Base-by-base conservation (phyloP, 2,113 vertebrate genomes). In the Lophotis ruficrista region DNA sequence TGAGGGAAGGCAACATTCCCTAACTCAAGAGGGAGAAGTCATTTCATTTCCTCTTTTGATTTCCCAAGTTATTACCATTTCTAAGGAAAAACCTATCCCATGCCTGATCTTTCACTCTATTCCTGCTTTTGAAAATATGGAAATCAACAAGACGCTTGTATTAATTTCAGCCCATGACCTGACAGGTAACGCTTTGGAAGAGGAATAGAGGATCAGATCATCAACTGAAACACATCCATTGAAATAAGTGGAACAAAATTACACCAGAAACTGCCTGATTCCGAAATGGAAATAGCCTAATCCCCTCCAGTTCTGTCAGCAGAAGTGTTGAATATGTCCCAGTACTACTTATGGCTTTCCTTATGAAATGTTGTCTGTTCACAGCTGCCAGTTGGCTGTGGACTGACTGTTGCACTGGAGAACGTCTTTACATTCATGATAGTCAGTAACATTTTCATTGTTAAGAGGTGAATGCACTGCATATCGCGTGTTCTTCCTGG, bases 51-150 rank as follows among this genome's bases (percentile, higher is more conserved):
- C 96, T 96, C 94, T 73, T 95, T 93, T 97, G 91, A 94, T 94
- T 97, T 95, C 92, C 91, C 89, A 94, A 96, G 95, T 95, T 97
- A 98, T 97, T 98, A 97, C 93, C 95, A 96, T 93, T 97, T 97
- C 94, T 95, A 97, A 97, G 93, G 94, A 97, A 97, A 97, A 91
- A 91, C 89, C 50, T 81, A 76, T 92, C 96, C 95, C 43, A 89
- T 90, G 71, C 75, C 68, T 72, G 65, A 88, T 94, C 94, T 85
- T 95, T 92, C 51, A 84, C 65, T 54, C 1, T 2, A 58, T 50
- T 93, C 94, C 77, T 94, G 53, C 83, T 89, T 89, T 97, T 96
- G 96, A 97, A 95, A 95, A 78, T 79, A 97, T 87, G 85, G 80
- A 97, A 96, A 94, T 68, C 94, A 81, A 82, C 4, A 45, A 50